These are phyloP conservation scores for Heliconius ethilla DNA, from an alignment of 2,888 invertebrate species.

Conservation along the genomic window DNA sequence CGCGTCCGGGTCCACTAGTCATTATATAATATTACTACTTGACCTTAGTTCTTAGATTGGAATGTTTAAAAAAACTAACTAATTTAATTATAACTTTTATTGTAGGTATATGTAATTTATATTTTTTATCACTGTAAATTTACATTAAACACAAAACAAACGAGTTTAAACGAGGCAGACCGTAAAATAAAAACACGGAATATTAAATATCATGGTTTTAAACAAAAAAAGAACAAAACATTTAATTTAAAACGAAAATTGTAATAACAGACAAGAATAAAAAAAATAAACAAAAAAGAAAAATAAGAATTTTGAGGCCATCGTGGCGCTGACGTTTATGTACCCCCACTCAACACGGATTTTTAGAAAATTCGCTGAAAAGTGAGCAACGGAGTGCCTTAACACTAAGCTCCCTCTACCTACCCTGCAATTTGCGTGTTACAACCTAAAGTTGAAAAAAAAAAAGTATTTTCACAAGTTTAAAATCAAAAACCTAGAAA, in stretches of 20 bases:
- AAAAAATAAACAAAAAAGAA: no score
- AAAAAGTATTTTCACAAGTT: conserved; percentile 1
- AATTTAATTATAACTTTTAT: background rate
- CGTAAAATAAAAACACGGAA: no score
- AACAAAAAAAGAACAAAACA: no score
- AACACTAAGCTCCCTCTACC: background rate
- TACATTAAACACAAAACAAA: no score
- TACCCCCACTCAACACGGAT: background rate
- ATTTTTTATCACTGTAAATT: background rate
- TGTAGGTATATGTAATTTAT: background rate
- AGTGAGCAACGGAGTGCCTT: background rate
- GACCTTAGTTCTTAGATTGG: background rate
- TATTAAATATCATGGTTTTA: no score
- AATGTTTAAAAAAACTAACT: background rate
- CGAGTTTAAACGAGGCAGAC: no score
- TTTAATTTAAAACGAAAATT: no score
- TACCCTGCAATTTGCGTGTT: background rate
- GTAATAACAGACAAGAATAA: no score
- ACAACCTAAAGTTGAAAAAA: background rate
- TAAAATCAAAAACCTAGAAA: background rate
- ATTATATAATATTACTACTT: background rate
- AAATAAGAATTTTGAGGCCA: background rate
- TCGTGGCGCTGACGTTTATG: background rate
- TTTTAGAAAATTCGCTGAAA: background rate
- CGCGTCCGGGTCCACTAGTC: no score